Evolutionary conservation across 2,888 invertebrate genomes (phyloP), one percentile per base, ranked within the genome.

Genomic region (Tyria jacobaeae): DNA sequence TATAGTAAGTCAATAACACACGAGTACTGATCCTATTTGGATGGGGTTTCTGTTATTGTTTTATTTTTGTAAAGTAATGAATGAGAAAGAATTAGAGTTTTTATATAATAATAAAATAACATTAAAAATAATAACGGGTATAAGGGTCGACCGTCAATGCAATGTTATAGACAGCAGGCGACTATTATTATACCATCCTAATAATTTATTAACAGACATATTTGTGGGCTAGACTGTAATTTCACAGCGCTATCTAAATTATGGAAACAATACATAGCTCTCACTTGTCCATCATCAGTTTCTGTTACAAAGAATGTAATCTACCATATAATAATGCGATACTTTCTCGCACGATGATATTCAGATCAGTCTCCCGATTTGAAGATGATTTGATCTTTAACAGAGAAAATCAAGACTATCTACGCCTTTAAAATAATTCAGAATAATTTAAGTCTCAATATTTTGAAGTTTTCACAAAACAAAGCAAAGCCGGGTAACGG

Each of bases 311-410:
- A 71, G 68, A 76, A 75, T 70, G 70, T 75, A 79, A 76, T 78
- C 75, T 81, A 74, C 66, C 65, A 66, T 63, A 71, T 71, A 74
- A 81, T 76, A 76, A 83, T 82, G 78, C 66, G 66, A 76, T 76
- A 87, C 87, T 87, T 88, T 88, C 88, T 83, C 79, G 80, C 72
- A 73, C 73, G 68, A 72, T 79, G 79, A 75, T 80, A 83, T 83
- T 79, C 75, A 77, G 78, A 82, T 83, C 80, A 77, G 52, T 73
- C 49, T 10, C 68, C 70, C 71, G 82, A 82, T 78, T 71, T 77
- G 70, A 66, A 64, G 75, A 76, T 80, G 65, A 70, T 75, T 58
- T 64, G 66, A 70, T 76, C 57, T 70, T 66, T 56, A 44, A 60
- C 65, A 66, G 66, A 69, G 71, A 74, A 70, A 71, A 75, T 74